Evolutionary conservation across 2,797 vertebrate species (phyloP).

Genomic region (Rhinatrema bivittatum): DNA sequence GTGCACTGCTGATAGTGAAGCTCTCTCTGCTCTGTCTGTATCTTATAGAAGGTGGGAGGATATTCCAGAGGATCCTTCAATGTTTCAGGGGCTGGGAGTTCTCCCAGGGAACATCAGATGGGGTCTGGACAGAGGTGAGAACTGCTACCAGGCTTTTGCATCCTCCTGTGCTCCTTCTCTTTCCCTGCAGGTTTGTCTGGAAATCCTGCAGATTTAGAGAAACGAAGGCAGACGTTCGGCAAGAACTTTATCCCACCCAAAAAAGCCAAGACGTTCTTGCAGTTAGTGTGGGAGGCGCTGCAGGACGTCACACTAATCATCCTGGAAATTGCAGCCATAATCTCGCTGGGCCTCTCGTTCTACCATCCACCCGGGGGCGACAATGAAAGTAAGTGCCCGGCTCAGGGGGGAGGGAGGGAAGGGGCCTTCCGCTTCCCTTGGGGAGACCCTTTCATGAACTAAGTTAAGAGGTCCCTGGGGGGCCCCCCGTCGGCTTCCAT

Average conservation of each 20-base stretch:
- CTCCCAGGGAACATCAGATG: background rate
- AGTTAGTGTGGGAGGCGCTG: conserved; percentile 94
- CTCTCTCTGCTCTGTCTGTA: too few relatives aligned
- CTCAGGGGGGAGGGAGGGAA: too few relatives aligned
- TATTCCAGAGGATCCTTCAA: too few relatives aligned
- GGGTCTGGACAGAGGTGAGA: background rate
- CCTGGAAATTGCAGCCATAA: conserved; percentile 91
- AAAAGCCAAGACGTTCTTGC: conserved; percentile 90
- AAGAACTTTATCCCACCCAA: conserved; percentile 92
- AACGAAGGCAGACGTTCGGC: conserved; percentile 74
- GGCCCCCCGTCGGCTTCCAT: too few relatives aligned
- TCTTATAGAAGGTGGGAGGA: too few relatives aligned
- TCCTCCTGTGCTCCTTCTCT: background rate
- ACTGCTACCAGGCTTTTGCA: too few relatives aligned
- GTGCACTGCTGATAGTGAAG: too few relatives aligned
- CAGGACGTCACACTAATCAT: conserved; percentile 97
- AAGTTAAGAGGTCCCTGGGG: too few relatives aligned
- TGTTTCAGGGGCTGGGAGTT: background rate
- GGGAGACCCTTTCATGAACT: too few relatives aligned
- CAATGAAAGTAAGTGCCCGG: conserved; percentile 66
- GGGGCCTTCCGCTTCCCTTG: too few relatives aligned
- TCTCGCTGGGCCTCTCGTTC: conserved; percentile 89
- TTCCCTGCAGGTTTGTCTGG: conserved; percentile 75
- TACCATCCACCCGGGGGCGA: conserved; percentile 80
- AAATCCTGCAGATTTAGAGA: conserved; percentile 85